These are phyloP conservation scores for Sinella curviseta DNA, from an alignment of 1,140 invertebrate genomes.

Conservation along the genomic window DNA sequence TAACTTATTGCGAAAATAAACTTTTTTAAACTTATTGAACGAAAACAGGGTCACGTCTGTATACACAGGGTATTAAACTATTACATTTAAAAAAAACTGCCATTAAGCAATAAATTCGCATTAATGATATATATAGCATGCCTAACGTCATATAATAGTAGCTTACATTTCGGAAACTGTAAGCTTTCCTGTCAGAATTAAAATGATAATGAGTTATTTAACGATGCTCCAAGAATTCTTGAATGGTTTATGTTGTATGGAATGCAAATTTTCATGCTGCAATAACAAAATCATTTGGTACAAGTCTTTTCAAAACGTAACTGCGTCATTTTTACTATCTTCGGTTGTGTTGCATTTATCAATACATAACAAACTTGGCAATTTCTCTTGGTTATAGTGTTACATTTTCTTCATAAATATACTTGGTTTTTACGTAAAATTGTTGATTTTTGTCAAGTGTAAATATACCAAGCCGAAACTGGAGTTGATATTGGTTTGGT, in stretches of 20 bases:
- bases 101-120: not conserved
- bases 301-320: not conserved
- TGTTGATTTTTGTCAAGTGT: too few species aligned
- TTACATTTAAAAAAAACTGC: not conserved
- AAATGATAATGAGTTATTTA: not conserved
- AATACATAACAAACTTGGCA: conserved; percentile 8
- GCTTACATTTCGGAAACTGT: not conserved
- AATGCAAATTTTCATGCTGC: too few species aligned
- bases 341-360: not conserved
- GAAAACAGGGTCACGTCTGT: not conserved
- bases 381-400: not conserved
- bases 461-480: too few species aligned
- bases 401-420: not conserved
- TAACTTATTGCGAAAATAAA: too few species aligned
- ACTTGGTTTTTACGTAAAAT: not conserved
- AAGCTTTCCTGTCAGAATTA: not conserved
- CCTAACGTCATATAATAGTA: too few species aligned
- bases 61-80: not conserved
- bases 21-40: too few species aligned
- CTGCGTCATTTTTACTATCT: not conserved
- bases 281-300: too few species aligned
- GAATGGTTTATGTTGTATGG: too few species aligned
- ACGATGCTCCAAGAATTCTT: too few species aligned
- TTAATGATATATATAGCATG: not conserved
- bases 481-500: too few species aligned